phyloP scores from a whole-genome alignment of 2,888 invertebrate genomes.

The Ditula angustiorana region DNA sequence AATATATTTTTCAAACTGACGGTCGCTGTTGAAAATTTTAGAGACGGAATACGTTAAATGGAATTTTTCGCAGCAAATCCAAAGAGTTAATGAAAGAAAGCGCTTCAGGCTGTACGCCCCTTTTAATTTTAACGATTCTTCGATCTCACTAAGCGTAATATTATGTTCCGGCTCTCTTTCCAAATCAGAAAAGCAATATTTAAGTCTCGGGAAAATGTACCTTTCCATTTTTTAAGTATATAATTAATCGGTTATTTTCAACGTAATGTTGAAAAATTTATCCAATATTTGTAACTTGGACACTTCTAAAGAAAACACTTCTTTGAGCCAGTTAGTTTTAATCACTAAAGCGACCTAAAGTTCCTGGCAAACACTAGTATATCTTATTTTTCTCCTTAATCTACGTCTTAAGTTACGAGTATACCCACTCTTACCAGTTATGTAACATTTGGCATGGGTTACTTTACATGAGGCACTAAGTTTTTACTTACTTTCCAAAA shows the following conservation, averaged over 20 bases:
- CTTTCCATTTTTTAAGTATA: slow-evolving; percentile 15
- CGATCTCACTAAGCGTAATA: slow-evolving; percentile 74
- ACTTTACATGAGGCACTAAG: neutral
- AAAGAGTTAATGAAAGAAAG: slow-evolving; percentile 74
- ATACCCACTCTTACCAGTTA: too few relatives aligned
- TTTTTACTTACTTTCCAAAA: neutral
- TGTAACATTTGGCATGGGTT: neutral
- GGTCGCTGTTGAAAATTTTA: neutral
- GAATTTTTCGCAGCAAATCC: slow-evolving; percentile 60
- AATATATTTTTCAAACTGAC: neutral
- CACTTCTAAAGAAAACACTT: too few relatives aligned
- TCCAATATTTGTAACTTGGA: too few relatives aligned
- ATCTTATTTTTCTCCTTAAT: neutral
- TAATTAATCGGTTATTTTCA: too few relatives aligned
- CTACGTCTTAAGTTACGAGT: too few relatives aligned
- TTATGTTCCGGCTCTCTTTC: slow-evolving; percentile 68
- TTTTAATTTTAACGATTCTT: slow-evolving; percentile 67
- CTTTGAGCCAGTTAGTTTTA: too few relatives aligned
- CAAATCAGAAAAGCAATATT: slow-evolving; percentile 51
- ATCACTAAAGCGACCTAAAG: too few relatives aligned
- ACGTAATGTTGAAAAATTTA: too few relatives aligned
- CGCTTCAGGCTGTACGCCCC: slow-evolving; percentile 63
- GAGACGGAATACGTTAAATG: neutral
- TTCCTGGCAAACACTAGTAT: neutral
- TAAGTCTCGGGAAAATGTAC: slow-evolving; percentile 36